Percentiles rank a stretch among this genome's conserved stretches.
Conservation (phyloP, 2,797 vertebrate species). For the Cyclura pinguis region DNA sequence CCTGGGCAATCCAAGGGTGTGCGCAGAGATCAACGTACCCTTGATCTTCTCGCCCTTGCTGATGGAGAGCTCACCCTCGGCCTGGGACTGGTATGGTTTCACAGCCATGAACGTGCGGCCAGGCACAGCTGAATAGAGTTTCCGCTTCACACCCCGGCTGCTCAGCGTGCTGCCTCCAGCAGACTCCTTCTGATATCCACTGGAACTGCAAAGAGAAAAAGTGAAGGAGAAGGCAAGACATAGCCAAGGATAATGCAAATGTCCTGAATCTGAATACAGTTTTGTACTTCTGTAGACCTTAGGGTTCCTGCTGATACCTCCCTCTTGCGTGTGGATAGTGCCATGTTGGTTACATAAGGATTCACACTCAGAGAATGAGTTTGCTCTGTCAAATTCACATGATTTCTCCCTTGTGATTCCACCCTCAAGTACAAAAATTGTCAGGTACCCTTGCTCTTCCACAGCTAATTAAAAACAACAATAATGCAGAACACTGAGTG, state of each 20-base stretch:
- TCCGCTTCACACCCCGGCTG: conserved; percentile 78
- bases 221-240: conserved; percentile 16
- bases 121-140: conserved; percentile 92
- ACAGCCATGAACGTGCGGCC: conserved; percentile 91
- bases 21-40: conserved; percentile 80
- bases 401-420: background rate
- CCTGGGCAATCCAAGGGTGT: conserved; percentile 28
- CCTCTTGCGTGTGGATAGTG: background rate
- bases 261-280: background rate
- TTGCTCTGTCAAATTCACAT: background rate
- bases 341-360: background rate
- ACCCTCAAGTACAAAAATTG: background rate
- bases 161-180: conserved; percentile 72
- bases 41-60: conserved; percentile 95
- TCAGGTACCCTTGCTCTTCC: background rate
- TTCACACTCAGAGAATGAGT: background rate
- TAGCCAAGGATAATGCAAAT: background rate
- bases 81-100: conserved; percentile 90
- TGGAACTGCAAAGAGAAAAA: conserved; percentile 72
- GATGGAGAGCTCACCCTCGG: conserved; percentile 90
- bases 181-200: conserved; percentile 75
- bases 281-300: background rate
- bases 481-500: no score
- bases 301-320: background rate
- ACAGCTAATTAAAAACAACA: background rate